Base-by-base conservation (phyloP, 2,888 invertebrate species). In the Hirtodrosophila duncani region DNA sequence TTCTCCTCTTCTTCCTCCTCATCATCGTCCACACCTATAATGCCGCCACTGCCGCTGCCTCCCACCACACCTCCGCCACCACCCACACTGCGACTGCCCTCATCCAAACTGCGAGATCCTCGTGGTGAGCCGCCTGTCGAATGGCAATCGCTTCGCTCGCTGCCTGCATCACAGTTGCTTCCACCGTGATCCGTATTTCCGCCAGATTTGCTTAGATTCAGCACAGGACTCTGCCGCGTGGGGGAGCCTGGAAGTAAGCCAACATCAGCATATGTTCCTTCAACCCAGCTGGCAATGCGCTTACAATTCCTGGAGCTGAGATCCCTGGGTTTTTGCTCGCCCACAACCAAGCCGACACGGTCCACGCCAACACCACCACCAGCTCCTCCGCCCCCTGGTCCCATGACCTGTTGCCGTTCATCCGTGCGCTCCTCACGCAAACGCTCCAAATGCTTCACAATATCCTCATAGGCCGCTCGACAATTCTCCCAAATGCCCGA, bases 401-500 rank as follows among this genome's bases (percentile, higher is more conserved):
- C 66, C 20, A 95, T 70, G 8, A 46, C 94, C 87, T 94, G 91
- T 85, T 92, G 95, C 87, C 94, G 90, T 85, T 95, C 95, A 84
- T 95, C 95, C 56, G 93, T 93, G 87, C 95, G 89, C 88, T 95
- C 95, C 86, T 95, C 95, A 83, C 94, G 91, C 88, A 95, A 95
- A 93, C 96, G 94, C 91, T 96, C 96, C 86, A 96, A 91, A 88
- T 96, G 96, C 90, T 96, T 96, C 80, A 96, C 95, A 88, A 96
- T 95, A 88, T 96, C 96, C 89, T 96, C 96, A 88, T 96, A 96
- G 79, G 95, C 95, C 68, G 95, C 95, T 88, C 95, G 91, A 90
- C 96, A 96, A 89, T 96, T 96, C 90, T 96, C 96, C 96, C 96
- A 96, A 86, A 96, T 94, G 82, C 94, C 94, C 86, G 94, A 93